These are phyloP conservation scores for Lacerta bilineata DNA, from an alignment of 2,797 vertebrate species.

Conservation along the genomic window DNA sequence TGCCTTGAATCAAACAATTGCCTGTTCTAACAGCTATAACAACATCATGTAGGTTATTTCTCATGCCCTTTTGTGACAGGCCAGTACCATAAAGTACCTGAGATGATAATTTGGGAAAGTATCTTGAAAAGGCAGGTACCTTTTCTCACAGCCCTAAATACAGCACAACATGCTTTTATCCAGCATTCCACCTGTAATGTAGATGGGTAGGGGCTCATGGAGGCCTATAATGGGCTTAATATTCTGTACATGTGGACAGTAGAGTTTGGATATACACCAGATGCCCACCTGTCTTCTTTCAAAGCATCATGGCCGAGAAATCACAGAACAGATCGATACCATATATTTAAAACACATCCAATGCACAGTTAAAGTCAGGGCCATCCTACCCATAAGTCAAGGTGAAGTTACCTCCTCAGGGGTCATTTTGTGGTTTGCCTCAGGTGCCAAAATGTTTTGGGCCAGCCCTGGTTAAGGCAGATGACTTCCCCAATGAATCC, in stretches of 20 bases:
- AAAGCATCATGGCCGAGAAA: not conserved
- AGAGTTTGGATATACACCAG: not conserved
- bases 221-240: not conserved
- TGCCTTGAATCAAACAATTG: not conserved
- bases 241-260: not conserved
- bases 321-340: too few relatives aligned
- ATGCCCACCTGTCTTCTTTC: not conserved
- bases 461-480: too few relatives aligned
- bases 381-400: too few relatives aligned
- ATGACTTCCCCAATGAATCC: too few relatives aligned
- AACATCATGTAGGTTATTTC: not conserved
- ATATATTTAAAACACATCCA: too few relatives aligned
- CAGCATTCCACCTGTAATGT: not conserved
- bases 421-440: too few relatives aligned
- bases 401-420: too few relatives aligned
- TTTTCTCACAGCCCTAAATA: not conserved
- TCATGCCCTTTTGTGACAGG: not conserved
- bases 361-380: too few relatives aligned
- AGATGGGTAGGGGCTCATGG: not conserved
- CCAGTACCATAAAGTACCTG: not conserved
- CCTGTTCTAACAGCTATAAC: too few relatives aligned
- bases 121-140: not conserved
- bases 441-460: too few relatives aligned
- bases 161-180: not conserved
- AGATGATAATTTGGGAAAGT: not conserved